Percentiles rank a stretch among this genome's conserved stretches.
phyloP scores from a whole-genome alignment of 2,888 invertebrate species.

The Leptarthrus brevirostris region DNA sequence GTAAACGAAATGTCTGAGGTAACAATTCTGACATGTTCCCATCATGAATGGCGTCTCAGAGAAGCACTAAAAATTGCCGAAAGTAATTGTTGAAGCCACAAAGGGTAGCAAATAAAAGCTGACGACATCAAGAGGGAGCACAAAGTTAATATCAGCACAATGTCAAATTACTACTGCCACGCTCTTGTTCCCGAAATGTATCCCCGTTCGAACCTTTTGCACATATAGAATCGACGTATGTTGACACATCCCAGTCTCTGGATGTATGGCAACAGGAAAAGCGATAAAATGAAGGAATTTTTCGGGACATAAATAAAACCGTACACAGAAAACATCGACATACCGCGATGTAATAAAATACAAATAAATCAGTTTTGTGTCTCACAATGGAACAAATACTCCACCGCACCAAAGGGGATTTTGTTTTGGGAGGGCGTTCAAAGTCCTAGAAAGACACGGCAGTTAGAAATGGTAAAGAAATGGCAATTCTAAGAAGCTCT shows the following conservation, averaged over 20 bases:
- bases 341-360: slow-evolving; percentile 54
- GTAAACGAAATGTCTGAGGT: background rate
- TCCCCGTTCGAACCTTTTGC: background rate
- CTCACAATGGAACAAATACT: slow-evolving; percentile 27
- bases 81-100: slow-evolving; percentile 44
- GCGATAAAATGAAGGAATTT: slow-evolving; percentile 48
- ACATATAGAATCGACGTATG: too few relatives aligned
- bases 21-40: background rate
- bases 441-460: background rate
- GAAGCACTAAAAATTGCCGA: slow-evolving; percentile 32
- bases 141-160: slow-evolving; percentile 44
- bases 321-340: slow-evolving; percentile 50
- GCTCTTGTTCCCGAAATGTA: slow-evolving; percentile 9
- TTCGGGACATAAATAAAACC: slow-evolving; percentile 53
- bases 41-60: slow-evolving; percentile 16
- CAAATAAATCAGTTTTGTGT: slow-evolving; percentile 54
- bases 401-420: background rate
- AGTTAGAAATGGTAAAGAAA: background rate
- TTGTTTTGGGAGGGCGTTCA: background rate
- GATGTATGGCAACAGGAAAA: slow-evolving; percentile 12
- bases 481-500: background rate
- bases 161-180: slow-evolving; percentile 41
- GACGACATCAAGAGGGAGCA: background rate
- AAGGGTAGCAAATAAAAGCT: slow-evolving; percentile 41
- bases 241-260: slow-evolving; percentile 15